Base-by-base conservation (phyloP, 2,888 invertebrate species). In the Trichogramma dendrolimi region DNA sequence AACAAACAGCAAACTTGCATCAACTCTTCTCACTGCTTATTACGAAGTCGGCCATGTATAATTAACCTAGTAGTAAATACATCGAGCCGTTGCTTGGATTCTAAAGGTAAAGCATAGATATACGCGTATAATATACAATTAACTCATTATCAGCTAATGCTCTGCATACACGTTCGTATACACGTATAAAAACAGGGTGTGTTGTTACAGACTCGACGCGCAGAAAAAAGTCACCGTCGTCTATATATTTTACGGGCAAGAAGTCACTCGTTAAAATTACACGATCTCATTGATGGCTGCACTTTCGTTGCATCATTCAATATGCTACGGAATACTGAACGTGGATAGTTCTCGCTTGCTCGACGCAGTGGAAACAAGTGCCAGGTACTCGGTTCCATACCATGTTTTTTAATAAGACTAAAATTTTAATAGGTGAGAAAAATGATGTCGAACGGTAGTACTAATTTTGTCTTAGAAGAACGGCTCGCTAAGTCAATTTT, bases 141-240 rank as follows among this genome's bases (percentile, higher is more conserved):
- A 62, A 55, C 62, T 60, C 60, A 65, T 62, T 62, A 65, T 59
- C 65, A 58, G 47, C 38, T 58, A 56, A 64, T 53, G 50, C 54
- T 54, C 44, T 44, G 64, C 61, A 42, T 49, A 41, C 43, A 46
- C 8, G 47, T 27, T 2, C 3, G 27, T 27, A 27, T 27, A 27
- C 27, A 27, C 27, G 27, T 27, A 27, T 27, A 27, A 27, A 27
- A 27, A 27, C 27, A 27, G 27, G 27, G 27, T 11, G 42, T n/a
- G 27, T 14, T 38, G 44, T 5, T 48, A 14, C 11, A 6, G 5
- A 55, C 11, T 10, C n/a, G 58, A 38, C 5, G 11, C 11, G 8
- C 6, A 43, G 46, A 59, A 59, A 58, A 53, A 57, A 39, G 14
- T 48, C 11, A 6, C n/a, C 50, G 52, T 4, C 40, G 49, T 14